Base-by-base conservation (phyloP, 2,113 vertebrate species). In the Sylvilagus bachmani region DNA sequence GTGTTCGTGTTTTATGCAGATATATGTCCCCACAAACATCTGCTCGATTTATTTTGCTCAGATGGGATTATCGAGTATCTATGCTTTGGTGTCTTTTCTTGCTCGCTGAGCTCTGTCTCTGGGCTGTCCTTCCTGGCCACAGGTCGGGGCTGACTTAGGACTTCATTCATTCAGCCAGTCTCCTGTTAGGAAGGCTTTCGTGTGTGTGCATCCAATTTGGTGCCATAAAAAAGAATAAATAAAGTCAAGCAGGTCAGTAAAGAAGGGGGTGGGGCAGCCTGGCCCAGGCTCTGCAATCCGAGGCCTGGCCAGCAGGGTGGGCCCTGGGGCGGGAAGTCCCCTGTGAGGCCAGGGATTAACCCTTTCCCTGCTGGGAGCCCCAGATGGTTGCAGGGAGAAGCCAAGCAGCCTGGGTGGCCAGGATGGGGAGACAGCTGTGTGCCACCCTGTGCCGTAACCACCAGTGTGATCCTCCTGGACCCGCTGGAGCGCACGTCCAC, bases 201-300 rank as follows among this genome's bases (percentile, higher is more conserved):
- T 55, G 25, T 31, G 38, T 51, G 64, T 85, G 70, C 78, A n/a
- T n/a, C n/a, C n/a, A 82, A 74, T 74, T 93, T 74, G 36, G 51
- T 58, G 53, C 36, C 77, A 17, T 89, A 17, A 61, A 86, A 53
- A 78, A 7, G 38, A 73, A 73, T 21, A 75, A 74, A 70, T 38
- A 78, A 67, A 66, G 33, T 13, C 25, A 38, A 0, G n/a, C 62
- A 55, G 62, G 44, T n/a, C 24, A 53, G 75, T 44, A 14, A 82
- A 86, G 0, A 53, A 29, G 31, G 2, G 21, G 61, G 6, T 0
- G 11, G 33, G 11, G 5, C 5, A 36, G 27, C 29, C 4, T 14
- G 77, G 62, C 10, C 49, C 6, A 22, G 75, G 10, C 13, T 5
- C 8, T 4, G 17, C 73, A 66, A 73, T 79, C 53, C 29, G 90